Conservation (phyloP, 2,888 invertebrate genomes). For the Mythimna albipuncta region DNA sequence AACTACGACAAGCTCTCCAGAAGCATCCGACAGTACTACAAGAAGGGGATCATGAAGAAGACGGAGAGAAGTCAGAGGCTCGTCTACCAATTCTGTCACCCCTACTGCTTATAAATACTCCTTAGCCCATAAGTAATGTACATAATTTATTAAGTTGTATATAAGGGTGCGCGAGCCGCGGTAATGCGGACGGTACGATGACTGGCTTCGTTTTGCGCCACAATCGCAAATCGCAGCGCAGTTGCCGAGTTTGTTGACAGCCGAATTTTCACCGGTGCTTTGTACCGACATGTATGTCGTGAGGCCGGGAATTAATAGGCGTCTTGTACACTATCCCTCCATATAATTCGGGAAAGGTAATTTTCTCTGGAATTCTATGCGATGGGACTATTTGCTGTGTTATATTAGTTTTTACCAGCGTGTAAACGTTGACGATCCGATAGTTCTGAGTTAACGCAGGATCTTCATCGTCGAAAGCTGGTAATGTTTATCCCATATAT, state of each 20-base stretch:
- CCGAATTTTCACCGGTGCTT: conserved; percentile 74
- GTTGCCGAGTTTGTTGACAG: conserved; percentile 74
- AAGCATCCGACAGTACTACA: conserved; percentile 99
- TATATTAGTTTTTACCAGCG: conserved; percentile 86
- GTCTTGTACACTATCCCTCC: conserved; percentile 82
- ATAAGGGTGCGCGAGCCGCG: conserved; percentile 82
- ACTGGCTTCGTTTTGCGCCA: conserved; percentile 81
- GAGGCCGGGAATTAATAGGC: conserved; percentile 74
- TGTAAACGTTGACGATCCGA: conserved; percentile 76
- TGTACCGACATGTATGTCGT: conserved; percentile 68
- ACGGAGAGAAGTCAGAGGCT: conserved; percentile 99
- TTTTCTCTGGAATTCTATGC: conserved; percentile 88
- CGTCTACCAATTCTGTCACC: conserved; percentile 99
- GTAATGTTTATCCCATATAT: conserved; percentile 98
- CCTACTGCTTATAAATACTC: conserved; percentile 94
- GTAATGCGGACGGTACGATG: conserved; percentile 85
- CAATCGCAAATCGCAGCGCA: conserved; percentile 79
- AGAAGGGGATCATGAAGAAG: conserved; percentile 99
- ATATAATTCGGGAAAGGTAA: conserved; percentile 90
- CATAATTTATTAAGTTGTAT: conserved; percentile 77
- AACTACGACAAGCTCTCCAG: conserved; percentile 99
- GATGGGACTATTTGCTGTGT: conserved; percentile 83
- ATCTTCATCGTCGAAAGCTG: conserved; percentile 87
- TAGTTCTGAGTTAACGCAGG: conserved; percentile 64
- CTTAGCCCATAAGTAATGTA: conserved; percentile 73